A percentile compares a stretch with the other conserved stretches of the same genome.
Evolutionary conservation across 2,888 invertebrate genomes (phyloP).

Genomic region (Ernsta delagoae): DNA sequence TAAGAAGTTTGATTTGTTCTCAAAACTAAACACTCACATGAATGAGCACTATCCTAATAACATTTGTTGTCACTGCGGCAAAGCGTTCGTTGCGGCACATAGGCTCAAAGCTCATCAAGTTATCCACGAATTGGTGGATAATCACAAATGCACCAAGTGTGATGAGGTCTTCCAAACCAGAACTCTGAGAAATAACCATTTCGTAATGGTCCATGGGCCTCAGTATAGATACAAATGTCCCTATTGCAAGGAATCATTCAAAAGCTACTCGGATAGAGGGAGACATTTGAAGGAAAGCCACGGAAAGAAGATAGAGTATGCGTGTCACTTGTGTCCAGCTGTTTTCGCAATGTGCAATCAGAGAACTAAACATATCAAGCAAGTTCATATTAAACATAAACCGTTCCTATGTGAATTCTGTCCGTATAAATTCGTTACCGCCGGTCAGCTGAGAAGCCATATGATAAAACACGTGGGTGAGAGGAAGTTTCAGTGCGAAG

Average conservation of each 20-base stretch:
- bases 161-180: slow-evolving; percentile 57
- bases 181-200: slow-evolving; percentile 58
- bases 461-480: slow-evolving; percentile 65
- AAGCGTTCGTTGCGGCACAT: slow-evolving; percentile 61
- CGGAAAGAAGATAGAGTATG: slow-evolving; percentile 63
- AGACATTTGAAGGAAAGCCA: slow-evolving; percentile 62
- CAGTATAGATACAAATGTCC: slow-evolving; percentile 59
- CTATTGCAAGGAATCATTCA: slow-evolving; percentile 66
- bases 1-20: slow-evolving; percentile 62
- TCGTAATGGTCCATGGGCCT: slow-evolving; percentile 56
- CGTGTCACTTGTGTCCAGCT: slow-evolving; percentile 66
- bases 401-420: slow-evolving; percentile 63
- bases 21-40: slow-evolving; percentile 69
- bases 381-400: slow-evolving; percentile 66
- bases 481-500: slow-evolving; percentile 67
- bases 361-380: slow-evolving; percentile 68
- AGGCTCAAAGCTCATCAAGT: slow-evolving; percentile 65
- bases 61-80: slow-evolving; percentile 73
- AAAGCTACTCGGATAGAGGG: slow-evolving; percentile 60
- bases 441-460: slow-evolving; percentile 62
- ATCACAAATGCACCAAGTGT: slow-evolving; percentile 64
- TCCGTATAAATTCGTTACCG: slow-evolving; percentile 61
- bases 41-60: slow-evolving; percentile 72
- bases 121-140: slow-evolving; percentile 53
- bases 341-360: slow-evolving; percentile 67